Conservation (phyloP, 2,888 invertebrate genomes). For the Tinea pellionella region DNA sequence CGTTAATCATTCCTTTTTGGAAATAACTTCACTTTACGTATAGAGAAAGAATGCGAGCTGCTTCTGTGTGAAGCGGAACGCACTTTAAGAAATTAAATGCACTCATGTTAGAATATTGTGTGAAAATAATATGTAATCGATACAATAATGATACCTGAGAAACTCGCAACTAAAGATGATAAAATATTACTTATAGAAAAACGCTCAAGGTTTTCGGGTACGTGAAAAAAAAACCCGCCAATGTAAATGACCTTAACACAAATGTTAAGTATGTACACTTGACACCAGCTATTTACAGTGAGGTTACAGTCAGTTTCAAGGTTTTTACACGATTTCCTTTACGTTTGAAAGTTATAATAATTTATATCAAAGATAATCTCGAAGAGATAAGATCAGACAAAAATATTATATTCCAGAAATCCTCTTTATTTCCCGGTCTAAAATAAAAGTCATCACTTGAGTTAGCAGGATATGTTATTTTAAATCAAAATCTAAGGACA, state of each 20-base stretch:
- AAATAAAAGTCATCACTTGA: too few relatives aligned
- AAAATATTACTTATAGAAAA: background rate
- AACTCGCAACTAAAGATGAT: background rate
- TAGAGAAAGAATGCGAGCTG: background rate
- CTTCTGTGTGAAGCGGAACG: background rate
- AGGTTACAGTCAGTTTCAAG: conserved; percentile 5
- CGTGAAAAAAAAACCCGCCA: conserved; percentile 4
- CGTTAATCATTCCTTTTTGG: conserved; percentile 5
- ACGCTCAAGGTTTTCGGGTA: background rate
- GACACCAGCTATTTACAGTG: conserved; percentile 8
- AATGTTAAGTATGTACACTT: conserved; percentile 3
- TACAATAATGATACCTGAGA: too few relatives aligned
- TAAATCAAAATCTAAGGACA: too few relatives aligned
- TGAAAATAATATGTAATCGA: too few relatives aligned
- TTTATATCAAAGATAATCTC: too few relatives aligned
- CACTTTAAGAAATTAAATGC: background rate
- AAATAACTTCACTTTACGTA: background rate
- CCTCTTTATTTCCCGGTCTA: too few relatives aligned
- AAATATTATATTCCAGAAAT: too few relatives aligned
- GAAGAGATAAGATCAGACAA: too few relatives aligned
- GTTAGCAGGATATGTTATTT: too few relatives aligned
- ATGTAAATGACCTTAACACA: conserved; percentile 7
- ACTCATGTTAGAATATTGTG: too few relatives aligned
- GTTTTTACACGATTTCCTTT: conserved; percentile 1
- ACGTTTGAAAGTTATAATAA: background rate